Base-by-base conservation (phyloP, 1,140 invertebrate genomes). In the Megalonaias nervosa region DNA sequence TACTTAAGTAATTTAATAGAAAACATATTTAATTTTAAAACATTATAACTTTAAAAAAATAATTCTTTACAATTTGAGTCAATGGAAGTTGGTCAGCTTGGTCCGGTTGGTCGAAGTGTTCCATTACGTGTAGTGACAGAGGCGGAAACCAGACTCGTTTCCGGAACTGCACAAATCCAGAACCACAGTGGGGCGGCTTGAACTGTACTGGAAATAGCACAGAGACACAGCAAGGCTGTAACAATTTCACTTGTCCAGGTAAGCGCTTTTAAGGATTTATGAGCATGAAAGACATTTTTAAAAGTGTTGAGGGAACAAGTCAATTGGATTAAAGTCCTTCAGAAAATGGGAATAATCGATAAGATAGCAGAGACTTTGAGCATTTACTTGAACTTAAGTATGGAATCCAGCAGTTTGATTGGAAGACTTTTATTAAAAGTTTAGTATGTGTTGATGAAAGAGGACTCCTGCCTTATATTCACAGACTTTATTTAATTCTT, bases 71-170 rank as follows among this genome's bases (percentile, higher is more conserved):
- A 3, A 23, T 68, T 55, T 31, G 87, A 56, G 84, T 88, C 77
- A 82, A 92, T 85, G 92, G 92, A 31, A 85, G 85, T 16, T 92
- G 91, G 91, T 89, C 89, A 12, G 86, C 85, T 48, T 92, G 91
- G 91, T 87, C 87, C 38, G 69, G 82, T 1, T 92, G 91, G 91
- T 89, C 89, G 14, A 80, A 84, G 38, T 92, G 91, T 79, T 87
- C 89, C 6, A 23, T 78, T 26, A 89, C 89, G 21, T 92, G 31
- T 95, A 48, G 2, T 48, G 38, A 48, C 38, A 94, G 95, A 23
- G 93, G 95, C 19, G 96, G 96, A 0, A 81, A 86, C n/a, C 87
- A 90, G 81, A 84, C 84, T 3, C 84, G 91, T 11, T 77, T 84
- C 0, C 68, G 92, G 31, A 82, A 82, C 0, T 92, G 92, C 82